Base-by-base conservation (phyloP, 2,113 vertebrate species). In the Platysteira castanea region DNA sequence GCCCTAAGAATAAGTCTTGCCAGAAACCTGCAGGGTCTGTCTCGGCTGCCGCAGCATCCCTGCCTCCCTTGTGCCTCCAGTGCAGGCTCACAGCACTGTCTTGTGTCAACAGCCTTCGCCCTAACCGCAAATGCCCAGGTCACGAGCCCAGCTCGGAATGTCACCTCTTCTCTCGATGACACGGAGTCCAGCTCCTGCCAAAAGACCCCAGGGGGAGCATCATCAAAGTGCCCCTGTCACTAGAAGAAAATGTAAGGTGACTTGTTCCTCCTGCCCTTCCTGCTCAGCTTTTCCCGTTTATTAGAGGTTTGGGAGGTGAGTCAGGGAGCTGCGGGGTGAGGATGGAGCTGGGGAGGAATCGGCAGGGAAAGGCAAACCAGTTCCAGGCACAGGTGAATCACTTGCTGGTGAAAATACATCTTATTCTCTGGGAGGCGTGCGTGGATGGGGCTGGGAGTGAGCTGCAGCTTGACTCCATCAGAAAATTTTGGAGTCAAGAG, bases 381-480 rank as follows among this genome's bases (percentile, higher is more conserved):
- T 76, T 44, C 71, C 88, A 90, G 64, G 93, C 81, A 49, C 71
- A 96, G 92, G 93, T 95, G 95, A 95, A 95, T 96, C 87, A 94
- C 60, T 84, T 28, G 15, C 54, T 83, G 67, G 59, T 90, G 93
- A 78, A 90, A 96, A 92, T 31, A 53, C 52, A 67, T 63, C 24
- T 67, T 88, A 27, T 37, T 87, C 71, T 77, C 65, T 28, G 53
- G 23, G 44, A 89, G 61, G 52, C 2, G 2, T 63, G 57, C 1
- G 8, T 69, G 70, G 82, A 93, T 2, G 27, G 35, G 30, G 64
- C 59, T 74, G 67, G 19, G 78, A 83, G 54, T 42, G 85, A 95
- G 46, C 59, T 13, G 7, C 63, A 79, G 87, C 39, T 88, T 59
- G 42, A 79, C 50, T 87, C 9, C 10, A 35, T 74, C 63, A 60